These are phyloP conservation scores for Cyprinella venusta DNA, from an alignment of 2,797 vertebrate genomes.

Conservation along the genomic window DNA sequence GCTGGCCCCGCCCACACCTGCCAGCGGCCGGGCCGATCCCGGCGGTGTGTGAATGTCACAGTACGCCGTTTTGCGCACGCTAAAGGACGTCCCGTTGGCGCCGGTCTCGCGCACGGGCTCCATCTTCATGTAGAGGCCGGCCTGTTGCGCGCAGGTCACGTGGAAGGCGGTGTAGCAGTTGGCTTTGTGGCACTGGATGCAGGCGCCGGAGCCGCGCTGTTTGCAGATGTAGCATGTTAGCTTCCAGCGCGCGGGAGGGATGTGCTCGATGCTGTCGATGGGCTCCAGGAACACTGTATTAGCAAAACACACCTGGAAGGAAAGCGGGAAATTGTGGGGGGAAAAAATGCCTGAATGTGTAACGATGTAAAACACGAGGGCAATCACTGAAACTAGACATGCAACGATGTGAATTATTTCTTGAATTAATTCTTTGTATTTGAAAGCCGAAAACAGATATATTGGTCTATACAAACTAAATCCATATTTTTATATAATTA, in stretches of 20 bases:
- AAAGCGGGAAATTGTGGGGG: neutral
- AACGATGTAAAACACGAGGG: too few species aligned
- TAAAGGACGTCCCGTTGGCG: conserved; percentile 97
- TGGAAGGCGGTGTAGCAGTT: conserved; percentile 99
- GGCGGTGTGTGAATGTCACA: conserved; percentile 98
- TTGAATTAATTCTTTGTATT: too few species aligned
- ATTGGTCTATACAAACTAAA: too few species aligned
- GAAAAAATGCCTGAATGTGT: too few species aligned
- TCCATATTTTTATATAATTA: too few species aligned
- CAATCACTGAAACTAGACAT: too few species aligned
- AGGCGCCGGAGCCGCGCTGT: conserved; percentile 95
- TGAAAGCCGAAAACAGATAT: too few species aligned
- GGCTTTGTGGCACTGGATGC: conserved; percentile 99
- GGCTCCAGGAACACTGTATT: conserved; percentile 99
- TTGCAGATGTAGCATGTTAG: conserved; percentile 99
- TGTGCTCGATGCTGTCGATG: conserved; percentile 98
- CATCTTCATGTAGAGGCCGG: conserved; percentile 99
- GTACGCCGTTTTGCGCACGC: conserved; percentile 97
- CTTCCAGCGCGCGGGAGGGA: conserved; percentile 97
- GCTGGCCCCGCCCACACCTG: conserved; percentile 75
- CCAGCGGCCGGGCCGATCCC: conserved; percentile 86
- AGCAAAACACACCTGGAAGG: conserved; percentile 89
- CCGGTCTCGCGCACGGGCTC: conserved; percentile 96
- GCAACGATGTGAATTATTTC: too few species aligned
- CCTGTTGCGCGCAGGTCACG: conserved; percentile 98